Base-by-base conservation (phyloP, 2,797 vertebrate species). In the Brachyalestes nurse region DNA sequence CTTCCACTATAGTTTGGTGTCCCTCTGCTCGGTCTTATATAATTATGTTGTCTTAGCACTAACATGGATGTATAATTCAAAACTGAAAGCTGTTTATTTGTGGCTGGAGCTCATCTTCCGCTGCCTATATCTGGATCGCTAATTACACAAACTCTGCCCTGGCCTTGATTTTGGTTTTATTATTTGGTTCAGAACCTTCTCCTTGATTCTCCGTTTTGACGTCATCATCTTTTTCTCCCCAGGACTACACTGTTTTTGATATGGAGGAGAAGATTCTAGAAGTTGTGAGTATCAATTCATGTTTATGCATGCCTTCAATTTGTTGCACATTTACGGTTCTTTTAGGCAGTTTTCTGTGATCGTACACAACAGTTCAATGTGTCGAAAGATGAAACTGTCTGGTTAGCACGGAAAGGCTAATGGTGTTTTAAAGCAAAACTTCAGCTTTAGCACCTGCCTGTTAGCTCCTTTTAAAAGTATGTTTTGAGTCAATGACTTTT, bases 191-290 rank as follows among this genome's bases (percentile, higher is more conserved):
- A 71, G 65, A 85, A 28, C 38, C 57, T 80, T 72, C 0, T 65
- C 2, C 28, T 65, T 38, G 62, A 34, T 83, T 84, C 82, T 82
- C 80, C n/a, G 80, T 28, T 89, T 88, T 88, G 55, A 89, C 83
- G 1, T 21, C 23, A 19, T 42, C 60, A 81, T 79, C 13, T 65
- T 81, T 82, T 89, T 90, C 88, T 70, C 87, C 84, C 89, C 93
- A 99, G 98, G 97, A 99, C 89, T 97, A 94, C 92, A 94, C 95
- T 84, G 93, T 99, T 80, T 96, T 94, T 82, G 97, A 98, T 90
- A 99, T 98, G 97, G 98, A 99, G 88, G 97, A 99, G 88, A 97
- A 96, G 94, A 97, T 99, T 91, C 92, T 99, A 82, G 93, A 92
- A 90, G 96, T 99, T 85, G 98, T 99, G 93, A 97, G 98, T 96